These are phyloP conservation scores for Pygoscelis antarcticus DNA, from an alignment of 2,113 vertebrate genomes.

Conservation along the genomic window DNA sequence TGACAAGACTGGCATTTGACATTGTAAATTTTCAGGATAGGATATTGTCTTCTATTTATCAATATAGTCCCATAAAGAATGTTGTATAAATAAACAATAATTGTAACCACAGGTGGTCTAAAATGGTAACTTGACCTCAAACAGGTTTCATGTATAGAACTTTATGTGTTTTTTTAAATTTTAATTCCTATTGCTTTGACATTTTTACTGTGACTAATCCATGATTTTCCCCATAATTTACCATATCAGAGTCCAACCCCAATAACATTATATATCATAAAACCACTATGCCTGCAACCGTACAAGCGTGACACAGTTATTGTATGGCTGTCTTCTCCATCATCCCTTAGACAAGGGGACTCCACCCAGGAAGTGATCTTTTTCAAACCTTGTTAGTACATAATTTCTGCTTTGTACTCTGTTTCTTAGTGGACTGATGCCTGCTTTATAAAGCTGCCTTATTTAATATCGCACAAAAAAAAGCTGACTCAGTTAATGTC, in stretches of 20 bases:
- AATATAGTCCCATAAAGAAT: background rate
- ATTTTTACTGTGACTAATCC: slow-evolving; percentile 9
- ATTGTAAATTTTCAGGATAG: background rate
- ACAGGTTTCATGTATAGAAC: fast-evolving
- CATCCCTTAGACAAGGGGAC: background rate
- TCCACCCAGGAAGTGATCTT: background rate
- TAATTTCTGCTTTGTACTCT: background rate
- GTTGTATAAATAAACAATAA: background rate
- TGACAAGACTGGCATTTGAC: background rate
- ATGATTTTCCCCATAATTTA: background rate
- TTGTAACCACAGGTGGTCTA: background rate
- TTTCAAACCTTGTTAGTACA: background rate
- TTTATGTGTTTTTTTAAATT: background rate
- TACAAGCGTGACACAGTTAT: background rate
- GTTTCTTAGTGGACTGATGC: background rate
- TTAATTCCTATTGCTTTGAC: background rate
- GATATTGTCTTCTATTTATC: background rate
- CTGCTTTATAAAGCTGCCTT: background rate
- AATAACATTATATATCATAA: background rate
- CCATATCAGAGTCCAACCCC: background rate
- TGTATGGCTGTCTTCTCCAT: background rate
- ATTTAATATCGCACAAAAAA: background rate
- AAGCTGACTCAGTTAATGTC: background rate
- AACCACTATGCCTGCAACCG: background rate
- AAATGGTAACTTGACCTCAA: background rate